Base-by-base conservation (phyloP, 1,140 invertebrate genomes). In the Aporrectodea caliginosa region DNA sequence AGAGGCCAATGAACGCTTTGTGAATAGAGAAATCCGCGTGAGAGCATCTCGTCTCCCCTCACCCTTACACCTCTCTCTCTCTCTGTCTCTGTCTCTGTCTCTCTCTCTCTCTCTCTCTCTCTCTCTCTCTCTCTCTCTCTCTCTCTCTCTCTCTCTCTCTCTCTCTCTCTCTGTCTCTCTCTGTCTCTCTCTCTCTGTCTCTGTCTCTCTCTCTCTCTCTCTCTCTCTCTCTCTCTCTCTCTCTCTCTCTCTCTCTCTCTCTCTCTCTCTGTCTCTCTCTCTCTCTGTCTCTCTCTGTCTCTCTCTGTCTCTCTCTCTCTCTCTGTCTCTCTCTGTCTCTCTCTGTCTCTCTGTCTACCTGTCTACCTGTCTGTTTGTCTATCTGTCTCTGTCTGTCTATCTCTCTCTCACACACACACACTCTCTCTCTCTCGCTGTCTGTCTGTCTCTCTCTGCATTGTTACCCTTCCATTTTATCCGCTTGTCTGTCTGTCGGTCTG, bases 121-220 rank as follows among this genome's bases (percentile, higher is more conserved):
- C 22, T 58, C 22, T 58, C 43, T 6, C 43, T 58, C 43, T 58
- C 43, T 58, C 43, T 58, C 43, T 58, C 43, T 58, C 43, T 58
- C 43, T 58, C 43, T 58, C 43, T 58, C 43, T 58, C 43, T 58
- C 43, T 58, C 43, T 58, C 43, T 58, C 43, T 58, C 43, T 58
- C 43, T 58, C 43, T 58, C 43, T 58, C 43, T 58, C 43, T 58
- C 43, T 58, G 6, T 58, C 43, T 58, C 43, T 58, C 43, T 58
- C 6, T 12, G 43, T 6, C 43, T 6, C 43, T 12, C 22, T 22
- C 22, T 58, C 43, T 58, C 6, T 22, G 43, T 58, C 22, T 22
- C 43, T 22, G 43, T 58, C 22, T 58, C 43, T 58, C 43, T 58
- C 6, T 6, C 6, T 6, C 43, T 58, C 43, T 22, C 43, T 22